Base-by-base conservation (phyloP, 2,888 invertebrate species). In the Chloromyia formosa region DNA sequence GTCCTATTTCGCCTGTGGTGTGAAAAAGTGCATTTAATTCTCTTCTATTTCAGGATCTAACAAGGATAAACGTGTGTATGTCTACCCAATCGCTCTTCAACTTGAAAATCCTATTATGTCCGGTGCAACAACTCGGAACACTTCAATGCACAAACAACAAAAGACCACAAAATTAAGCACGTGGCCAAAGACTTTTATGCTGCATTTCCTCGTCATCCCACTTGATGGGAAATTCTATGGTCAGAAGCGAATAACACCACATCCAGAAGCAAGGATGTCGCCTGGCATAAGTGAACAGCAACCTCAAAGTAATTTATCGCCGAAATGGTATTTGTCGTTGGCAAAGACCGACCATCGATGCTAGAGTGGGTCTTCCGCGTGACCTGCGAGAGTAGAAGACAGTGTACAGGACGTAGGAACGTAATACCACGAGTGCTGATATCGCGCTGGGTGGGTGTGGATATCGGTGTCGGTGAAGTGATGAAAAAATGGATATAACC, bases 251-350 rank as follows among this genome's bases (percentile, higher is more conserved):
- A 42, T 42, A 42, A 42, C 7, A 42, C 5, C n/a, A n/a, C n/a
- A n/a, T n/a, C n/a, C 42, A 12, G 42, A 12, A 42, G 42, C 42
- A 42, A 12, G 7, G 12, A 9, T 42, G 42, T 42, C 42, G 42
- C 42, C 42, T 12, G 12, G 42, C 7, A 42, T 42, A n/a, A n/a
- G 12, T 42, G 42, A 42, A 12, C 7, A 16, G 20, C 64, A 35
- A 61, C n/a, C 61, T 10, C 61, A 27, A 40, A 64, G 64, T 64
- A 64, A 64, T 64, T 64, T 64, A 64, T 64, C 40, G 45, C 20
- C 64, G 42, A 42, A 61, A 64, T 18, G 45, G 64, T 64, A 64
- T 64, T 40, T 64, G 64, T 45, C 45, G 45, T 9, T 64, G 64
- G 64, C 18, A 42, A n/a, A n/a, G n/a, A n/a, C n/a, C n/a, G 40